Percentiles rank a stretch among this genome's conserved stretches.
phyloP scores from a whole-genome alignment of 2,888 invertebrate genomes.

The Drosophila mayaguana region DNA sequence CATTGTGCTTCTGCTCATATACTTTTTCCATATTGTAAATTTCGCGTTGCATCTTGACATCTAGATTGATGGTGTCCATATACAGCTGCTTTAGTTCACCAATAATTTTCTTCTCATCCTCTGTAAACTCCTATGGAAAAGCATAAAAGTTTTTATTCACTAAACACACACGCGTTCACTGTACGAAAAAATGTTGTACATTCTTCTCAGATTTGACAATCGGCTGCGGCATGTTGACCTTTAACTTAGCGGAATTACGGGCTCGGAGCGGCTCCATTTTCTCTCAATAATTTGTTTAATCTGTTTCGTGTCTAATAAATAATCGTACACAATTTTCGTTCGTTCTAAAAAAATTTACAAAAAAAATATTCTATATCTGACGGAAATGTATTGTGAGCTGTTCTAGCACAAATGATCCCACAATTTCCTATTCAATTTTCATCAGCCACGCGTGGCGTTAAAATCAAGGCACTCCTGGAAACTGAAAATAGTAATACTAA shows the following conservation, averaged over 20 bases:
- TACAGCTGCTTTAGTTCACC: constrained; percentile 91
- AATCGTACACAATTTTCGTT: constrained; percentile 8
- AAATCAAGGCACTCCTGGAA: constrained; percentile 48
- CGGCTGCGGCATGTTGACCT: constrained; percentile 21
- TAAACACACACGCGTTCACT: background rate
- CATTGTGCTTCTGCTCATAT: constrained; percentile 90
- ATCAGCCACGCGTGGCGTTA: background rate
- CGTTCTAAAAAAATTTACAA: constrained; percentile 15
- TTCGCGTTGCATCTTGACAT: constrained; percentile 96
- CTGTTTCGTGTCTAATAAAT: background rate
- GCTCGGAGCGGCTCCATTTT: constrained; percentile 54
- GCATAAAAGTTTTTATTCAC: background rate
- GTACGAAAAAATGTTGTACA: constrained; percentile 41
- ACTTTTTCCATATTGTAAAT: constrained; percentile 96
- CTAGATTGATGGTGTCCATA: constrained; percentile 92
- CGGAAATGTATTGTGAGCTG: constrained; percentile 42
- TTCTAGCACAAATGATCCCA: constrained; percentile 40
- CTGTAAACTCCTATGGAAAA: constrained; percentile 79
- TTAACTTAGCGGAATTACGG: constrained; percentile 33
- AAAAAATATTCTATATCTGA: constrained; percentile 34
- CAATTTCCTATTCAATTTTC: background rate
- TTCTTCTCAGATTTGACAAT: constrained; percentile 45
- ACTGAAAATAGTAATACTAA: too few relatives aligned
- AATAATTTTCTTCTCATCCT: constrained; percentile 90
- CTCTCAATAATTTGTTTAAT: background rate